These are phyloP conservation scores for Deroplatys truncata DNA, from an alignment of 2,888 invertebrate species.

Conservation along the genomic window DNA sequence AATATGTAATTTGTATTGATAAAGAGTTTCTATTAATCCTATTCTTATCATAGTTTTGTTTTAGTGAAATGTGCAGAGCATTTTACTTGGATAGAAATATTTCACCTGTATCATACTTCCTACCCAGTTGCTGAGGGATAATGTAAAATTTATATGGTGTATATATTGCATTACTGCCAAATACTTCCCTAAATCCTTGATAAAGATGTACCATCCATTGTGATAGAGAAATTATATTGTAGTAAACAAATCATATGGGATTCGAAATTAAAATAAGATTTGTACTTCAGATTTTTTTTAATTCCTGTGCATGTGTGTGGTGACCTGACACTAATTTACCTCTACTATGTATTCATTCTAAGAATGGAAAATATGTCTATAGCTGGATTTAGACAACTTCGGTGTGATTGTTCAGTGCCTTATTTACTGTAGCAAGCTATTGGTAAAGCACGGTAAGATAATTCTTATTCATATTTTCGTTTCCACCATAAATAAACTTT, in stretches of 20 bases:
- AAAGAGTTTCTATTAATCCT: slow-evolving; percentile 11
- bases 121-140: not conserved
- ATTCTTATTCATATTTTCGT: no score
- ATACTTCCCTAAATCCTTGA: not conserved
- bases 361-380: no score
- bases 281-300: not conserved
- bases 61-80: not conserved
- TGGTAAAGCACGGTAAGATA: no score
- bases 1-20: slow-evolving; percentile 12
- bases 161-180: not conserved
- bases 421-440: no score
- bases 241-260: not conserved
- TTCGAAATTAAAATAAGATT: slow-evolving; percentile 2
- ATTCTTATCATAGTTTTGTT: not conserved
- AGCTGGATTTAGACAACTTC: no score
- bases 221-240: slow-evolving; percentile 1
- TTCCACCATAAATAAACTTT: no score
- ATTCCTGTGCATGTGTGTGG: not conserved
- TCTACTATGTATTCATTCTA: not conserved
- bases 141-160: not conserved
- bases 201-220: slow-evolving; percentile 4
- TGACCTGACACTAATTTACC: not conserved
- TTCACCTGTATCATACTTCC: not conserved
- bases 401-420: no score
- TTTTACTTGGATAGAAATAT: not conserved